Evolutionary conservation across 2,113 vertebrate genomes (phyloP), one percentile per base, ranked within the genome.

Genomic region (Cyanoderma ruficeps): DNA sequence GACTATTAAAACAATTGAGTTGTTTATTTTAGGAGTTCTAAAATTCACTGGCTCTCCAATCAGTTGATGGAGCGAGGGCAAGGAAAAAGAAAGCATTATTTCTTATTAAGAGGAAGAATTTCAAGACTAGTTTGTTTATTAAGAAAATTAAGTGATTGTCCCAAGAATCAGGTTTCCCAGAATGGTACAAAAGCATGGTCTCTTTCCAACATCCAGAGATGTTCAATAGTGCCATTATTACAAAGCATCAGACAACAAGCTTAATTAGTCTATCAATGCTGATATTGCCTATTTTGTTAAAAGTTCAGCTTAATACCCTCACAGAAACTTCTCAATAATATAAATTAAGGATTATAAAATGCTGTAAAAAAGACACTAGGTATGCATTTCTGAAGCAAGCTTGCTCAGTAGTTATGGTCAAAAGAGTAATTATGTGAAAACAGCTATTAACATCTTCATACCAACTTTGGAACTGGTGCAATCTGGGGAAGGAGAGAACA

Each of bases 51-150:
- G 22, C 9, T 63, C 8, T 79, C 16, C 27, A 30, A 16, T 15
- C 12, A 68, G 12, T 52, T 11, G 9, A 60, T 15, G 5, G 9
- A 24, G 5, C 1, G 0, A 4, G 3, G 1, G 2, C 0, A 0
- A 21, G 11, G 53, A 65, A 25, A 25, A 76, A 49, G 10, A 68
- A 85, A 67, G 1, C 7, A 60, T 3, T 47, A 11, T 37, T 56
- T 37, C 33, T 1, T 78, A 7, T 17, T 70, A 44, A 87, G 75
- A 87, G 14, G 8, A 68, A 16, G 17, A 50, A 47, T 60, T 79
- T 76, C 11, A 47, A 85, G 35, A 33, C 4, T 69, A 18, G 21
- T 76, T 71, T 10, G 8, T 22, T 69, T 76, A 35, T 55, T 86
- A 64, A 83, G 44, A 68, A 74, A 72, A 41, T n/a, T 14, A 88